Percentiles rank a stretch among this genome's conserved stretches.
Conservation (phyloP, 2,797 vertebrate genomes). For the Distichodus sexfasciatus region DNA sequence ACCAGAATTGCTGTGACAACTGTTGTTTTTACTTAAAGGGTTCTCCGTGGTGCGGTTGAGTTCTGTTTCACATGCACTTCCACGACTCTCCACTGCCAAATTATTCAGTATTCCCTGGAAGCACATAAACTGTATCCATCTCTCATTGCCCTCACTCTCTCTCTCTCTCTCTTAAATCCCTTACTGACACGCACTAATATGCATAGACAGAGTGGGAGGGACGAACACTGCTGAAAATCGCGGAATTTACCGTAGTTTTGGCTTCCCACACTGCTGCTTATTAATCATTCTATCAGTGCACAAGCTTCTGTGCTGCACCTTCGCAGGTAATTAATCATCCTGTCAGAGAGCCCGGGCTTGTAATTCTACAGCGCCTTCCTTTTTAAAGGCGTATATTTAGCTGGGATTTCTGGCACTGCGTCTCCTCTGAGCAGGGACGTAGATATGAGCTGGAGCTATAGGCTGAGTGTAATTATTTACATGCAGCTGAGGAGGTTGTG, state of each 20-base stretch:
- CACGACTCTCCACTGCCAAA: slow-evolving; percentile 14
- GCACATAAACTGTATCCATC: slow-evolving; percentile 2
- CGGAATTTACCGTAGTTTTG: slow-evolving; percentile 7
- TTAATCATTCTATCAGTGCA: slow-evolving; percentile 50
- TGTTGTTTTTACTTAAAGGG: slow-evolving; percentile 18
- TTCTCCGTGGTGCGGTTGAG: slow-evolving; percentile 45
- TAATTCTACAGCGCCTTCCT: slow-evolving; percentile 59
- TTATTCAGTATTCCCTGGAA: slow-evolving; percentile 8
- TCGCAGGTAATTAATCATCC: slow-evolving; percentile 69
- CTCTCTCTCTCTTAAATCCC: slow-evolving; percentile 31
- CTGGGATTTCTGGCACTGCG: slow-evolving; percentile 42
- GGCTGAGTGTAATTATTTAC: slow-evolving; percentile 42
- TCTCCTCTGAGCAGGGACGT: slow-evolving; percentile 5
- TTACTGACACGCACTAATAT: slow-evolving; percentile 5
- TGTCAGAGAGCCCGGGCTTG: slow-evolving; percentile 61
- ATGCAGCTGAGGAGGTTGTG: slow-evolving; percentile 6
- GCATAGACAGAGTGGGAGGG: neutral
- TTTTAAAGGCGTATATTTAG: slow-evolving; percentile 51
- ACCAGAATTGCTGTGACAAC: no score
- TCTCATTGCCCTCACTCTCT: neutral
- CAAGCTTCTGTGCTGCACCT: slow-evolving; percentile 37
- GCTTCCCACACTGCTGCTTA: slow-evolving; percentile 21
- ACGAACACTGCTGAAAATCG: neutral
- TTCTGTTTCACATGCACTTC: neutral
- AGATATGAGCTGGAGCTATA: slow-evolving; percentile 32